Base-by-base conservation (phyloP, 2,113 vertebrate genomes). In the Microcebus lehilahytsara region DNA sequence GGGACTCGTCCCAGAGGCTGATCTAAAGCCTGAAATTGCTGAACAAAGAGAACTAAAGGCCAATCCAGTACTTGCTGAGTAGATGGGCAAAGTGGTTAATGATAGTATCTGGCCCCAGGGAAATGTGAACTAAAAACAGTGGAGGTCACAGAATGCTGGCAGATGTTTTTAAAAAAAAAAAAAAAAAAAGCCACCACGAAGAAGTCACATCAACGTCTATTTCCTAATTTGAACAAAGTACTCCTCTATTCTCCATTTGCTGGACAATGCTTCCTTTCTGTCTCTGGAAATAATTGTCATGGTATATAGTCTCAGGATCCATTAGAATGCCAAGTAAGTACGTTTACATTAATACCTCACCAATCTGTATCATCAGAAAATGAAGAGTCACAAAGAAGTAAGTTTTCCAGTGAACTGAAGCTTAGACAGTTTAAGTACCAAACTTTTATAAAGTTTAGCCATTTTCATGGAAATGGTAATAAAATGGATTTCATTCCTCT, bases 401-500 rank as follows among this genome's bases (percentile, higher is more conserved):
- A 66, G 66, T 87, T 97, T 93, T 84, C 74, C 49, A 84, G 25
- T 66, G 72, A 92, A 91, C 78, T 72, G 91, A 94, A 77, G 81
- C 69, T 96, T 86, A 42, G 32, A 85, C 32, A 8, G 10, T 89
- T 79, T 78, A 95, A 89, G 19, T 22, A 69, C 51, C 85, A 89
- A 96, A 72, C 32, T 92, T 94, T 79, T 34, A 32, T 69, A 69
- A 95, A 80, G 83, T 77, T 95, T 66, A 80, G 37, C 62, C 34
- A 66, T 93, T 89, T 85, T 97, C 71, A 94, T 85, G 83, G 91
- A 97, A 77, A 72, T 75, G 9, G 17, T 90, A 87, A 66, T 88
- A 90, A 96, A 95, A 67, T 69, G 34, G 83, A 88, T 77, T 78
- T 34, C 60, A 72, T 69, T 87, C 83, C 92, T 86, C 83, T 85